Evolutionary conservation across 2,888 invertebrate species (phyloP), one percentile per base, ranked within the genome.

Genomic region (Lampropteryx suffumata): DNA sequence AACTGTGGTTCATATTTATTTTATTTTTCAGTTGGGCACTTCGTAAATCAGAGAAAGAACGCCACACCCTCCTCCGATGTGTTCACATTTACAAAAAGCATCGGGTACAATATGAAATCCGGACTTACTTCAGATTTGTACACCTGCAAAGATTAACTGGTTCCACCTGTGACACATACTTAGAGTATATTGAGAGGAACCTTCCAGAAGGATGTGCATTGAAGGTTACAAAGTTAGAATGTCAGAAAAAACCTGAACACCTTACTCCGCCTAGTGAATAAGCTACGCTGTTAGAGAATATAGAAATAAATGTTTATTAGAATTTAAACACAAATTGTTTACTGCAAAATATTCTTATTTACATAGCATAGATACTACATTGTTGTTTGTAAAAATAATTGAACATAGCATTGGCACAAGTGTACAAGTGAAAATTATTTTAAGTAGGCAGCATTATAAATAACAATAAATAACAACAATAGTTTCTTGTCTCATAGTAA

Each of bases 191-290:
- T 50, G 95, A 99, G 81, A 92, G 99, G 67, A 99, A 99, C 90
- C 91, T 99, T 45, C 99, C 99, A 0, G 99, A 99, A 91, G 99
- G 99, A 29, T 96, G 99, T 59, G 97, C 97, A 2, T 92, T 99
- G 80, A 98, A 98, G 91, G 94, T 95, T 0, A 96, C 96, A 1
- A 96, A 94, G 90, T 93, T 96, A 8, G 93, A 93, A 76, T 86
- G 93, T 46, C 90, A 91, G 59, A 79, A 80, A 53, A 47, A 92
- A 14, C 92, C 92, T 0, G 92, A 92, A 10, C 91, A 93, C 69
- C 75, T 93, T 44, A 81, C 76, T 14, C 83, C 89, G 53, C 90
- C 90, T 10, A 84, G 70, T 35, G 62, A 76, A 49, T 62, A 52
- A 55, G 52, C 30, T 46, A 8, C 3, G 50, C 57, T 27, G 3